Percentiles rank a stretch among this genome's conserved stretches.
phyloP scores from a whole-genome alignment of 1,140 invertebrate genomes.

The Melanaphis sacchari region DNA sequence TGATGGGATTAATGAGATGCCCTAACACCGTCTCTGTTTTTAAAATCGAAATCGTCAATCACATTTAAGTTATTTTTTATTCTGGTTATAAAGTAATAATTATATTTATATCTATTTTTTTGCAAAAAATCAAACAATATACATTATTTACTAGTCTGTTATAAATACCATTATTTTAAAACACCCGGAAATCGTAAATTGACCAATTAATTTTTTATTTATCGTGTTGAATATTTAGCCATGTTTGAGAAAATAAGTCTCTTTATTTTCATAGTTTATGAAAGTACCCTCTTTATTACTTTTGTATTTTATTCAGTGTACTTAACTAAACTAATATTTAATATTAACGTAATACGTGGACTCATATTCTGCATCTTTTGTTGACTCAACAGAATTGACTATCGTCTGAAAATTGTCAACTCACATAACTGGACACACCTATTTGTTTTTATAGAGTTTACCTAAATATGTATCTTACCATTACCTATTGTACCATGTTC shows the following conservation, averaged over 20 bases:
- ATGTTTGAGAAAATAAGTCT: not conserved
- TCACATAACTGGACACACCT: not conserved
- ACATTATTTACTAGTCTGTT: not conserved
- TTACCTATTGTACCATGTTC: not conserved
- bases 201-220: not conserved
- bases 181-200: not conserved
- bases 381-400: constrained; percentile 21
- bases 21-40: not conserved
- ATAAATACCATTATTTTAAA: not conserved
- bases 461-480: not conserved
- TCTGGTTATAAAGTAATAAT: not conserved
- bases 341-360: not conserved
- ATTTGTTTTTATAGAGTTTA: not conserved
- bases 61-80: not conserved
- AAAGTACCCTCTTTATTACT: not conserved
- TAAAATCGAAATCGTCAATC: not conserved
- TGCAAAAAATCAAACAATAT: not conserved
- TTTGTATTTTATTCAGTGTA: not conserved
- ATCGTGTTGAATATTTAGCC: not conserved
- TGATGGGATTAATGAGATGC: not conserved
- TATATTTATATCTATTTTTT: not conserved
- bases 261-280: not conserved
- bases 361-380: constrained; percentile 13
- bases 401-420: constrained; percentile 16
- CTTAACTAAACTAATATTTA: not conserved